Percentiles rank a stretch among this genome's conserved stretches.
These are phyloP conservation scores for Fundulus diaphanus DNA, from an alignment of 2,797 vertebrate genomes.

Conservation along the genomic window DNA sequence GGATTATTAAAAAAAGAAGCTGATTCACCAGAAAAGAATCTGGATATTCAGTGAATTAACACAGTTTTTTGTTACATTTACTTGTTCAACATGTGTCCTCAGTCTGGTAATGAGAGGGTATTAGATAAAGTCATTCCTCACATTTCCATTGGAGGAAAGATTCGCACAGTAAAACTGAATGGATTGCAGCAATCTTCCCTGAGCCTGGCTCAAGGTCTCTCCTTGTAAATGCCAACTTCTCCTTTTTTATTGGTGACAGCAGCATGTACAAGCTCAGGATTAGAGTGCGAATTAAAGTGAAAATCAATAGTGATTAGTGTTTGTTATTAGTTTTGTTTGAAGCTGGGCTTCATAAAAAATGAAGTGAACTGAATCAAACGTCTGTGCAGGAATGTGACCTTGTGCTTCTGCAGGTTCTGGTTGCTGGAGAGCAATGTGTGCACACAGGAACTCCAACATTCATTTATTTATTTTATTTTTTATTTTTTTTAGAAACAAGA, in stretches of 20 bases:
- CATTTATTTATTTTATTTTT: neutral
- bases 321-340: neutral
- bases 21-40: neutral
- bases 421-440: neutral
- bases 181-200: neutral
- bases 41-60: neutral
- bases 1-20: conserved; percentile 13
- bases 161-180: neutral
- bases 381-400: neutral
- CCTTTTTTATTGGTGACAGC: neutral
- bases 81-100: neutral
- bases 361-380: neutral
- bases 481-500: neutral
- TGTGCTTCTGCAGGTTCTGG: neutral
- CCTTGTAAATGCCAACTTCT: neutral
- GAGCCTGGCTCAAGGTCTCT: neutral
- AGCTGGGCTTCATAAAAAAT: neutral
- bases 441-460: neutral
- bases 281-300: neutral
- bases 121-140: neutral
- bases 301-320: neutral
- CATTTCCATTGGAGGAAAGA: neutral
- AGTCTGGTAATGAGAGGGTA: neutral
- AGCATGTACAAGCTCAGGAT: neutral
- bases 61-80: neutral